These are phyloP conservation scores for Tuta absoluta DNA, from an alignment of 2,888 invertebrate species.

Conservation along the genomic window DNA sequence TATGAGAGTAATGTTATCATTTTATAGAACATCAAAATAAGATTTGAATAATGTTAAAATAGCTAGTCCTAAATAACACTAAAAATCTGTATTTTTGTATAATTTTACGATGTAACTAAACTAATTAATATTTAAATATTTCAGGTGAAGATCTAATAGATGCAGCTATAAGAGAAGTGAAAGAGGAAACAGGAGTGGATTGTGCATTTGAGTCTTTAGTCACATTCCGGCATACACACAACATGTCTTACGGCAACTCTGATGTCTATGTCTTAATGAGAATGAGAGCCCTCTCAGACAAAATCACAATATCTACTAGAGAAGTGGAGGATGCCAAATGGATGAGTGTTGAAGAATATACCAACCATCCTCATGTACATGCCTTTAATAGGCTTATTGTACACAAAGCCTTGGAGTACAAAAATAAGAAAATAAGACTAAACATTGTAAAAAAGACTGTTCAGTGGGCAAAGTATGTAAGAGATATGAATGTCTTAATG, in stretches of 20 bases:
- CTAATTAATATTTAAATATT: constrained; percentile 36
- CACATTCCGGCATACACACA: constrained; percentile 89
- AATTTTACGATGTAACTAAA: neutral
- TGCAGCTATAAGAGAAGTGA: constrained; percentile 92
- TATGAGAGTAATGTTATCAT: no score
- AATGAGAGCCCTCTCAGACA: constrained; percentile 83
- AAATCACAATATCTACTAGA: constrained; percentile 84
- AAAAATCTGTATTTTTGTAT: constrained; percentile 24
- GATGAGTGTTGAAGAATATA: constrained; percentile 90
- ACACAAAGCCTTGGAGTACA: constrained; percentile 83
- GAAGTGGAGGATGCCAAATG: constrained; percentile 90
- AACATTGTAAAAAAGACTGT: constrained; percentile 77
- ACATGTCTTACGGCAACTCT: constrained; percentile 89
- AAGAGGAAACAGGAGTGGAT: constrained; percentile 93
- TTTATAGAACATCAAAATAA: no score
- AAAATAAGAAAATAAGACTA: constrained; percentile 81
- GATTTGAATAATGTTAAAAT: no score
- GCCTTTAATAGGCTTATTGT: constrained; percentile 86
- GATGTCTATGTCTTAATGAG: constrained; percentile 92
- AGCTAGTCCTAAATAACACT: no score
- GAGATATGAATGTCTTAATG: constrained; percentile 54
- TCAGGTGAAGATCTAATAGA: constrained; percentile 90
- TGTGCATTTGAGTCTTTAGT: constrained; percentile 88
- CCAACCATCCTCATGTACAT: constrained; percentile 86
- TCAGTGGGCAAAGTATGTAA: constrained; percentile 58